phyloP scores from a whole-genome alignment of 2,888 invertebrate genomes.

The Carterocephalus palaemon region DNA sequence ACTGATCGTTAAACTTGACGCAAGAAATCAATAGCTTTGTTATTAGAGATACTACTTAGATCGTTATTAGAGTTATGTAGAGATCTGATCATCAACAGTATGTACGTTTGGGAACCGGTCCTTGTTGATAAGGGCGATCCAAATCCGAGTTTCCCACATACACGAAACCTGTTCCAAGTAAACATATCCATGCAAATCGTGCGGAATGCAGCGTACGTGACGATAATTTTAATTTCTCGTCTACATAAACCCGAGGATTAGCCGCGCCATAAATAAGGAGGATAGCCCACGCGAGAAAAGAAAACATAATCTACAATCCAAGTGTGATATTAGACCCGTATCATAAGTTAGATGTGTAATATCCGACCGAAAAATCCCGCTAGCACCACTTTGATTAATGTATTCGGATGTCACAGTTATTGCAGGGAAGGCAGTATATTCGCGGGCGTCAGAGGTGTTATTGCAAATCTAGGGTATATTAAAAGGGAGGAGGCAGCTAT shows the following conservation, averaged over 20 bases:
- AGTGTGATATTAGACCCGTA: slow-evolving; percentile 53
- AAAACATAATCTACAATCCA: slow-evolving; percentile 39
- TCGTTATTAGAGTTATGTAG: too few relatives aligned
- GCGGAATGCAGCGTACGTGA: background rate
- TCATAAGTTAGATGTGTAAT: slow-evolving; percentile 64
- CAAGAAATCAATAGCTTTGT: too few relatives aligned
- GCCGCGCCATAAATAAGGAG: slow-evolving; percentile 36
- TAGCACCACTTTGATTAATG: slow-evolving; percentile 68
- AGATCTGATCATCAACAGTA: too few relatives aligned
- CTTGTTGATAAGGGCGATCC: too few relatives aligned
- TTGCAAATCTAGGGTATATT: slow-evolving; percentile 76
- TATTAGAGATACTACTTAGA: too few relatives aligned
- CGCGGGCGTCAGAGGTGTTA: slow-evolving; percentile 61
- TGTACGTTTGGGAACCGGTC: too few relatives aligned
- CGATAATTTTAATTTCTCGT: slow-evolving; percentile 12
- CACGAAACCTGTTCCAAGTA: too few relatives aligned
- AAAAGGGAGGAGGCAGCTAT: slow-evolving; percentile 63
- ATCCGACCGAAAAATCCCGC: slow-evolving; percentile 59
- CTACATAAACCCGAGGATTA: slow-evolving; percentile 27
- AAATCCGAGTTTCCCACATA: too few relatives aligned
- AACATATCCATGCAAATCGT: too few relatives aligned
- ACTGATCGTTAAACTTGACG: too few relatives aligned
- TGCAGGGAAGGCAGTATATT: slow-evolving; percentile 56
- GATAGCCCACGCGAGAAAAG: slow-evolving; percentile 34
- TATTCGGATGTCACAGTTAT: slow-evolving; percentile 71